Conservation (phyloP, 2,888 invertebrate species). For the Sarcophaga caerulescens region DNA sequence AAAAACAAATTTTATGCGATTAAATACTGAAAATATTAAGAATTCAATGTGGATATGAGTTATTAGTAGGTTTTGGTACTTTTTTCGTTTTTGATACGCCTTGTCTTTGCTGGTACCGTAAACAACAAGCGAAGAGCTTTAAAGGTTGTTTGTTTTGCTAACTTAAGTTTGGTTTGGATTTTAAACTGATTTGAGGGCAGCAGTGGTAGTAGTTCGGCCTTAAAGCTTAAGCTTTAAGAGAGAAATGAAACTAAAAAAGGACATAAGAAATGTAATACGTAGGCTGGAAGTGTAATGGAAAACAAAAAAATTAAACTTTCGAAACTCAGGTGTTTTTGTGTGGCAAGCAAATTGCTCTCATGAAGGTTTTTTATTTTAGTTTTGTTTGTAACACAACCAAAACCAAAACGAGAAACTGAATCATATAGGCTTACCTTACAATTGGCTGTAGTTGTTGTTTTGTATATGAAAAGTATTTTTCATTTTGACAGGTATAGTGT, state of each 20-base stretch:
- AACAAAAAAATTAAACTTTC: conserved; percentile 15
- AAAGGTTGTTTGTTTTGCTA: too few relatives aligned
- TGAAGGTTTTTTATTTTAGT: background rate
- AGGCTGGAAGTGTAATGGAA: background rate
- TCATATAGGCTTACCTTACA: background rate
- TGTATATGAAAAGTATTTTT: conserved; percentile 24
- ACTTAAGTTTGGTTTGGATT: too few relatives aligned
- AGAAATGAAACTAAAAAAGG: background rate
- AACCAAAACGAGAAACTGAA: too few relatives aligned
- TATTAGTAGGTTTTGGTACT: conserved; percentile 8
- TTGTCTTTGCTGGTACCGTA: background rate
- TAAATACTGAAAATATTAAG: conserved; percentile 52
- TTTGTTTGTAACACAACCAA: background rate
- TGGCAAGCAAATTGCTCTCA: conserved; percentile 47
- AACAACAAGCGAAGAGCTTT: too few relatives aligned
- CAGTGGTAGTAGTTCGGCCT: background rate
- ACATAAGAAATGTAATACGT: background rate
- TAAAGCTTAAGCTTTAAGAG: background rate
- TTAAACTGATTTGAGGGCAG: too few relatives aligned
- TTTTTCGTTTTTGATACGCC: too few relatives aligned
- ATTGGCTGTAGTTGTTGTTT: background rate
- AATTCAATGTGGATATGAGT: conserved; percentile 49
- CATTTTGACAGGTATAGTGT: conserved; percentile 42
- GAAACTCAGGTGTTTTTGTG: conserved; percentile 47
- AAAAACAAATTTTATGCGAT: conserved; percentile 25